These are phyloP conservation scores for Timema cristinae DNA, from an alignment of 2,888 invertebrate species.

Conservation along the genomic window DNA sequence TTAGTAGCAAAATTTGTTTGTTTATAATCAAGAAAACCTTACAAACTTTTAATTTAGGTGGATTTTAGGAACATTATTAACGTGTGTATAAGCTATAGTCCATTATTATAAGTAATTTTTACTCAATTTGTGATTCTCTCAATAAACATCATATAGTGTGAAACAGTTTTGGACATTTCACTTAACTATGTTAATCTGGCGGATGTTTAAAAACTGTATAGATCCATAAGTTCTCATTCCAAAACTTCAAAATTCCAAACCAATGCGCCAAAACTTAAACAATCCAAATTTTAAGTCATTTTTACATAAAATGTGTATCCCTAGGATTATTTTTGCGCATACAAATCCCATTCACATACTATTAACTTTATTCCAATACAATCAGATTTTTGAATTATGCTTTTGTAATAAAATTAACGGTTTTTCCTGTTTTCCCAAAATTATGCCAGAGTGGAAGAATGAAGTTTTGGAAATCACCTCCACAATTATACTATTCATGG, in stretches of 20 bases:
- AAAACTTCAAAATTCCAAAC: not conserved
- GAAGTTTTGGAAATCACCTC: conserved; percentile 10
- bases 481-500: too few species aligned
- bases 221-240: not conserved
- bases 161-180: not conserved
- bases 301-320: too few species aligned
- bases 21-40: conserved; percentile 4
- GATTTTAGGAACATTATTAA: not conserved
- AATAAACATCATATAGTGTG: not conserved
- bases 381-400: conserved; percentile 1
- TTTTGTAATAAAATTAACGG: not conserved
- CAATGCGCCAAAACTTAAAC: not conserved
- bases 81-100: not conserved
- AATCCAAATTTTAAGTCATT: too few species aligned
- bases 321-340: conserved; percentile 7
- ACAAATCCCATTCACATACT: not conserved
- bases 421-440: not conserved
- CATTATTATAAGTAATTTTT: not conserved
- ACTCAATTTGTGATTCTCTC: not conserved
- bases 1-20: not conserved
- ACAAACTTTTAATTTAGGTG: not conserved
- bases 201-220: not conserved
- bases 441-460: conserved; percentile 4
- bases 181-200: not conserved
- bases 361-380: not conserved